Percentiles rank a stretch among this genome's conserved stretches.
Conservation (phyloP, 2,797 vertebrate species). For the Stomatorhinus walkeri region DNA sequence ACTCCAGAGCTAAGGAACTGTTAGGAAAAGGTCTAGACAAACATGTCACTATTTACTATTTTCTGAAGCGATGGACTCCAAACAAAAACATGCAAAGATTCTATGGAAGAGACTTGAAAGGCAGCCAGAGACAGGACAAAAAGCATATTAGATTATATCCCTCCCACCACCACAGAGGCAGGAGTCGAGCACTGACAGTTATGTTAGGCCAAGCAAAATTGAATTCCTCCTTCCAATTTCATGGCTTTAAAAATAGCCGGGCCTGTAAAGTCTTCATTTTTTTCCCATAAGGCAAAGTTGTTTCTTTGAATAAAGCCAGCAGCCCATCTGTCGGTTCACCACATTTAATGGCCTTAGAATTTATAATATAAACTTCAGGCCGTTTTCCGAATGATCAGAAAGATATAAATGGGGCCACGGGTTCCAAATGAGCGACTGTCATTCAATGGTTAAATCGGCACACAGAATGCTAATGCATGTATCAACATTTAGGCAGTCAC, state of each 20-base stretch:
- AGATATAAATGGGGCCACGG: not conserved
- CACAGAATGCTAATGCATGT: not conserved
- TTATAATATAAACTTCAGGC: not conserved
- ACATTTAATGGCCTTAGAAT: not conserved
- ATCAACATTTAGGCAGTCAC: not conserved
- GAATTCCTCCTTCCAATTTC: conserved; percentile 3
- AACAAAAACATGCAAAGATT: not conserved
- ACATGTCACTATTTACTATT: conserved; percentile 5
- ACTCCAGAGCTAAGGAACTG: not conserved
- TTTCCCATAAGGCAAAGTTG: not conserved
- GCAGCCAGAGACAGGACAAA: not conserved
- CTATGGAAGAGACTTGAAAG: not conserved
- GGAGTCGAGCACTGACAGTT: not conserved
- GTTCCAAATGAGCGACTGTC: not conserved
- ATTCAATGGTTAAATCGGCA: not conserved
- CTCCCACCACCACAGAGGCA: not conserved
- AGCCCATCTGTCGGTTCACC: not conserved
- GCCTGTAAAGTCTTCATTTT: not conserved
- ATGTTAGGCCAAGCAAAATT: conserved; percentile 4
- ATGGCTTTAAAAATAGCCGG: not conserved
- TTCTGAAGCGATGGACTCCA: not conserved
- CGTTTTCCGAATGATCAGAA: not conserved
- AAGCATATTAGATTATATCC: not conserved
- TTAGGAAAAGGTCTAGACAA: not conserved
- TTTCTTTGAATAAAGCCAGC: not conserved